phyloP scores from a whole-genome alignment of 2,888 invertebrate genomes.

The Meteorus colon region DNA sequence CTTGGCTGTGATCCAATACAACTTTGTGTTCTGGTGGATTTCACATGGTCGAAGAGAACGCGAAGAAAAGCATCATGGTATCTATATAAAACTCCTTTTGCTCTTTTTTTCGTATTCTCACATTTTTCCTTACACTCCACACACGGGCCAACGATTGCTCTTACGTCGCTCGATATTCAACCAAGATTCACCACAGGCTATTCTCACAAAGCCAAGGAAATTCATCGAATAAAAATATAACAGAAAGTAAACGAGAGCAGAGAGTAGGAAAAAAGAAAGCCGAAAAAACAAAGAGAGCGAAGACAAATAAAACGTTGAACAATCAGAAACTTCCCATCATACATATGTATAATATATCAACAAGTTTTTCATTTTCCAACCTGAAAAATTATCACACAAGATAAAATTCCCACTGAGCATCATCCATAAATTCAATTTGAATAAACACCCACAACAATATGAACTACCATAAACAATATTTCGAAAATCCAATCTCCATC shows the following conservation, averaged over 20 bases:
- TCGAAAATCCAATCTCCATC: too few relatives aligned
- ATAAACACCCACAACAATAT: too few relatives aligned
- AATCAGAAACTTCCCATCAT: not conserved
- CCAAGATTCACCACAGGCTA: conserved; percentile 33
- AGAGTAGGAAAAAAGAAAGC: not conserved
- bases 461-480: too few relatives aligned
- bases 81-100: conserved; percentile 1
- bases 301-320: not conserved
- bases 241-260: not conserved
- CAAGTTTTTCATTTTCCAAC: too few relatives aligned
- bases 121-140: not conserved
- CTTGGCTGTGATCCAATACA: conserved; percentile 41
- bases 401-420: too few relatives aligned
- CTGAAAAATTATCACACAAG: too few relatives aligned
- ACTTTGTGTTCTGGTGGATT: not conserved
- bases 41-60: conserved; percentile 11
- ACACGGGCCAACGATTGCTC: conserved; percentile 6
- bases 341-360: too few relatives aligned
- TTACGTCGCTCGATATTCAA: conserved; percentile 40
- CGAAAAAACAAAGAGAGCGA: not conserved
- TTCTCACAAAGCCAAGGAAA: conserved; percentile 31
- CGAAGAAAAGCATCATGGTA: conserved; percentile 32
- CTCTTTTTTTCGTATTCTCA: conserved; percentile 2
- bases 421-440: too few relatives aligned
- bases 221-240: conserved; percentile 2